These are phyloP conservation scores for Acleris sparsana DNA, from an alignment of 2,888 invertebrate species.

Conservation along the genomic window DNA sequence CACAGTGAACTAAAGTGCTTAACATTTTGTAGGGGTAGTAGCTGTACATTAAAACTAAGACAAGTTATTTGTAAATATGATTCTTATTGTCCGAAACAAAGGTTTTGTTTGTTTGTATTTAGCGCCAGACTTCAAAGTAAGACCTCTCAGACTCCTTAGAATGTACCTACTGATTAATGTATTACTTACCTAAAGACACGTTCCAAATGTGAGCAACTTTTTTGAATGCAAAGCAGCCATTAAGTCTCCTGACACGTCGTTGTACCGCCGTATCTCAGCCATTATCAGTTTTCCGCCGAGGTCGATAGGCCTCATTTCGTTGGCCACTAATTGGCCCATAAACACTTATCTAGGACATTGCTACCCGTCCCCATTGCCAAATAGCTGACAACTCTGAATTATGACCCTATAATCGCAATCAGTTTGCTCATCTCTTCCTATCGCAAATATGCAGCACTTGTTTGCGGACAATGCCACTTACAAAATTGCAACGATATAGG, in stretches of 20 bases:
- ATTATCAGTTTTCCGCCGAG: slow-evolving; percentile 63
- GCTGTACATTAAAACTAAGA: no score
- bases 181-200: neutral
- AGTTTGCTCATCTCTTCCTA: slow-evolving; percentile 44
- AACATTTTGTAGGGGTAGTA: no score
- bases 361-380: slow-evolving; percentile 61
- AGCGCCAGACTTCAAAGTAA: no score
- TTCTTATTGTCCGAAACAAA: no score
- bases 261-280: slow-evolving; percentile 50
- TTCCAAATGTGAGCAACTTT: slow-evolving; percentile 9
- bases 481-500: slow-evolving; percentile 54
- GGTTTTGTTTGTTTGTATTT: no score
- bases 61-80: no score
- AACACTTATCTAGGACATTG: slow-evolving; percentile 73
- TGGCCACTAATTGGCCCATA: slow-evolving; percentile 71
- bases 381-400: slow-evolving; percentile 59
- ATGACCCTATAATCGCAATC: slow-evolving; percentile 57
- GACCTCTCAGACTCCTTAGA: no score
- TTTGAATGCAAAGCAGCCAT: slow-evolving; percentile 37
- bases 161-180: no score
- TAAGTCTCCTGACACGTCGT: slow-evolving; percentile 47
- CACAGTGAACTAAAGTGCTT: no score
- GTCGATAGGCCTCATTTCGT: slow-evolving; percentile 65
- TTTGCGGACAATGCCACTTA: slow-evolving; percentile 48
- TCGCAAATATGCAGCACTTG: slow-evolving; percentile 40